These are phyloP conservation scores for Macheiramphus alcinus DNA, from an alignment of 2,113 vertebrate species.

Conservation along the genomic window DNA sequence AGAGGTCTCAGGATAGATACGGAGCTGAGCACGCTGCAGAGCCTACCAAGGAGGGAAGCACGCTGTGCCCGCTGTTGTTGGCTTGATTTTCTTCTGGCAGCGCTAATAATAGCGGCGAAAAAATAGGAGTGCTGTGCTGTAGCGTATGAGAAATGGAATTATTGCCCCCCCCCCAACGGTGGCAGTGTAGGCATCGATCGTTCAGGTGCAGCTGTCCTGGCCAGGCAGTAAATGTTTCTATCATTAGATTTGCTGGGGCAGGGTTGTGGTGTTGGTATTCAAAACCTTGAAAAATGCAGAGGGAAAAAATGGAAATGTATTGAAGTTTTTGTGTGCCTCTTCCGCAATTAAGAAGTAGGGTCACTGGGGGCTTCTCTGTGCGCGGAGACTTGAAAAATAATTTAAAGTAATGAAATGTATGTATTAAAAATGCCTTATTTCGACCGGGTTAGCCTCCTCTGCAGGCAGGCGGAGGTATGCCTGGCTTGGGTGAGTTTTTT, in stretches of 20 bases:
- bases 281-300: background rate
- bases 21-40: background rate
- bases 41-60: background rate
- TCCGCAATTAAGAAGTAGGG: background rate
- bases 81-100: background rate
- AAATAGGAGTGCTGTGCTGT: background rate
- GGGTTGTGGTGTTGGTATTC: background rate
- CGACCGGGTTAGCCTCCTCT: background rate
- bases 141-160: too few relatives aligned
- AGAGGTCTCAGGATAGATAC: accelerated
- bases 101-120: background rate
- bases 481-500: background rate
- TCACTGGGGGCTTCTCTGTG: background rate
- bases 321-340: background rate
- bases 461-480: background rate
- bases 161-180: too few relatives aligned
- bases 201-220: background rate
- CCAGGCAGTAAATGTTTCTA: background rate
- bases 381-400: background rate
- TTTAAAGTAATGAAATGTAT: background rate
- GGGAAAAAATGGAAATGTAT: background rate
- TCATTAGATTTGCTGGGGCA: background rate
- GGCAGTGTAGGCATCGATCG: background rate
- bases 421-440: background rate
- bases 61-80: background rate